Conservation (phyloP, 2,797 vertebrate genomes). For the Sebastes matsubarae region DNA sequence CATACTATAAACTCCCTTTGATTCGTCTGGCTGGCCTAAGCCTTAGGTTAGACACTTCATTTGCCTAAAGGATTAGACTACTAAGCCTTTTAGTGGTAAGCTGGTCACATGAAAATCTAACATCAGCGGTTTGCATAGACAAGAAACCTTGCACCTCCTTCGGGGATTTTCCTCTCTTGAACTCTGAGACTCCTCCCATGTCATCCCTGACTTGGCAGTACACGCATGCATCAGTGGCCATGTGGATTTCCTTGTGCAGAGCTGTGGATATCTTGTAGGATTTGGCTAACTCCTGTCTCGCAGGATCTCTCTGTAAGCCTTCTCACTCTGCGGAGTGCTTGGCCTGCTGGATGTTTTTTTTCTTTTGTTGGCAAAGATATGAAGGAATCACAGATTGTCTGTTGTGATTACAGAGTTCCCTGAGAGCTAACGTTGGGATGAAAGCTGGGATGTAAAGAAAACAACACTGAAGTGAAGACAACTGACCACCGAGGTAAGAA, state of each 20-base stretch:
- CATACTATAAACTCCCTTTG: slow-evolving; percentile 37
- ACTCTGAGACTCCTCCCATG: slow-evolving; percentile 57
- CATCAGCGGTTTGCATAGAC: slow-evolving; percentile 66
- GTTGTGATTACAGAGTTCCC: slow-evolving; percentile 65
- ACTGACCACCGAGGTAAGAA: slow-evolving; percentile 52
- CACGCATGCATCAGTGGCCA: slow-evolving; percentile 61
- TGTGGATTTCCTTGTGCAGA: slow-evolving; percentile 50
- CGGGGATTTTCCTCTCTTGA: slow-evolving; percentile 54
- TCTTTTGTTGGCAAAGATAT: slow-evolving; percentile 10
- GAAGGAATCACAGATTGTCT: slow-evolving; percentile 40
- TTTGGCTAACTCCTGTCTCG: slow-evolving; percentile 24
- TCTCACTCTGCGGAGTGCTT: slow-evolving; percentile 8
- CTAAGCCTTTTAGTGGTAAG: slow-evolving; percentile 80
- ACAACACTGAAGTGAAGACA: slow-evolving; percentile 22
- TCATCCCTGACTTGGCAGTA: slow-evolving; percentile 55
- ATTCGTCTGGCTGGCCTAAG: slow-evolving; percentile 58
- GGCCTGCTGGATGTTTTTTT: neutral
- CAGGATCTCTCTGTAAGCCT: slow-evolving; percentile 16
- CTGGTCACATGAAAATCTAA: slow-evolving; percentile 77
- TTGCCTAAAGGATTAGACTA: slow-evolving; percentile 76
- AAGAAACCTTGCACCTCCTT: slow-evolving; percentile 55
- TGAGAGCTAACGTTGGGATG: slow-evolving; percentile 40
- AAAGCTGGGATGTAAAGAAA: slow-evolving; percentile 34
- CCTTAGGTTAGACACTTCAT: slow-evolving; percentile 70
- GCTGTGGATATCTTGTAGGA: slow-evolving; percentile 36